Base-by-base conservation (phyloP, 2,888 invertebrate species). In the Ypsolopha sequella region DNA sequence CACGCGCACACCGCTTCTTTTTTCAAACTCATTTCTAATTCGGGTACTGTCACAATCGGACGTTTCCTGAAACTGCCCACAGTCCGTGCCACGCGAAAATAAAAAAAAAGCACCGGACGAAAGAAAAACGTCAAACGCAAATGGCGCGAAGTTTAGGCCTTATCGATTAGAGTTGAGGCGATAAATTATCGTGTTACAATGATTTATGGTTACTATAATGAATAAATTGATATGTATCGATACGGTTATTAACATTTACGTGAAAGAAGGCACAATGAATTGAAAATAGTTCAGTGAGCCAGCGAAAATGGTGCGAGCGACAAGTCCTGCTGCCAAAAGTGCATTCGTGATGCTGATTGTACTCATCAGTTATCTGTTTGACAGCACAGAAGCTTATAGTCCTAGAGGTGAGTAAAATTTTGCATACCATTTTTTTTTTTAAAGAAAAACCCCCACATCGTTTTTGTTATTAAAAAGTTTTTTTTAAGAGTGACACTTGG, bases 21-120 rank as follows among this genome's bases (percentile, higher is more conserved):
- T 69, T 49, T 49, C 33, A 24, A 49, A 59, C 61, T 58, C 82
- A 84, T 81, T 85, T 80, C 80, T 77, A 76, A 76, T 76, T 76
- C 67, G 69, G 73, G 63, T 68, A 65, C 63, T 71, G 73, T 55
- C 63, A 57, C 58, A 57, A 57, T 46, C 66, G 68, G 76, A 73
- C 79, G 80, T 64, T 62, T 61, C 61, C 58, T 59, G 58, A 43
- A 54, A 52, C 51, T 14, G 36, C 46, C 50, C 48, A 52, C 47
- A 48, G 52, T 52, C 50, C 39, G 55, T 48, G 45, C 50, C 49
- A 14, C 39, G 56, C 55, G 44, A 53, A 55, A 58, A 56, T 56
- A 60, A 54, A 51, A 52, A 50, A 47, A 52, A 54, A 56, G 53
- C 47, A 53, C 52, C 24, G 41, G 45, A 51, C 47, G 58, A 54